Percentiles rank a stretch among this genome's conserved stretches.
These are phyloP conservation scores for Thalassoma bifasciatum DNA, from an alignment of 2,113 vertebrate species.

Conservation along the genomic window DNA sequence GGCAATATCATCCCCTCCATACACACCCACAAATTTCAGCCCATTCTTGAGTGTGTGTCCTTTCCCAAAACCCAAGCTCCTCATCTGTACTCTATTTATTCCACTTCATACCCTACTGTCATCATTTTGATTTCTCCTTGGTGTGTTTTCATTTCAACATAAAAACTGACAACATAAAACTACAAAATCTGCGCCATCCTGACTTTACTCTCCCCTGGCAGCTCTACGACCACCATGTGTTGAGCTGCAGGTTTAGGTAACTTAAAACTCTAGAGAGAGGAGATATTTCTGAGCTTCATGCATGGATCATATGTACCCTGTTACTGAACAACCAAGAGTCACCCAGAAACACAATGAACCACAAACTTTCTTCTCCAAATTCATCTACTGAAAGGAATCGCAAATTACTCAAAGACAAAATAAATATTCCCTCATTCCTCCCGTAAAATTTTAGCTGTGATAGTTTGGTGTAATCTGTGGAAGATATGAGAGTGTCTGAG, in stretches of 20 bases:
- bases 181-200: background rate
- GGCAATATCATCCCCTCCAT: conserved; percentile 79
- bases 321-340: background rate
- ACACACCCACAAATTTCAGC: conserved; percentile 21
- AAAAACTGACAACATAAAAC: conserved; percentile 29
- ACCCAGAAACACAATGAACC: background rate
- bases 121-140: conserved; percentile 17
- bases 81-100: conserved; percentile 32
- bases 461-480: background rate
- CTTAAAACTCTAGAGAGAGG: conserved; percentile 8
- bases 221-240: conserved; percentile 44
- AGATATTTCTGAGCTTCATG: conserved; percentile 14
- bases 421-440: background rate
- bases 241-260: conserved; percentile 50
- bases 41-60: conserved; percentile 17
- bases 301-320: conserved; percentile 13
- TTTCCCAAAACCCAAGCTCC: conserved; percentile 44
- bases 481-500: background rate
- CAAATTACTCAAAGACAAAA: background rate
- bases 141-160: conserved; percentile 40
- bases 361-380: conserved; percentile 15
- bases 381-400: background rate
- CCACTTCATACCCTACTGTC: conserved; percentile 27
- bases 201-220: conserved; percentile 32
- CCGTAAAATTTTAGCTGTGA: background rate